phyloP scores from a whole-genome alignment of 2,888 invertebrate genomes.

The Eupeodes latifasciatus region DNA sequence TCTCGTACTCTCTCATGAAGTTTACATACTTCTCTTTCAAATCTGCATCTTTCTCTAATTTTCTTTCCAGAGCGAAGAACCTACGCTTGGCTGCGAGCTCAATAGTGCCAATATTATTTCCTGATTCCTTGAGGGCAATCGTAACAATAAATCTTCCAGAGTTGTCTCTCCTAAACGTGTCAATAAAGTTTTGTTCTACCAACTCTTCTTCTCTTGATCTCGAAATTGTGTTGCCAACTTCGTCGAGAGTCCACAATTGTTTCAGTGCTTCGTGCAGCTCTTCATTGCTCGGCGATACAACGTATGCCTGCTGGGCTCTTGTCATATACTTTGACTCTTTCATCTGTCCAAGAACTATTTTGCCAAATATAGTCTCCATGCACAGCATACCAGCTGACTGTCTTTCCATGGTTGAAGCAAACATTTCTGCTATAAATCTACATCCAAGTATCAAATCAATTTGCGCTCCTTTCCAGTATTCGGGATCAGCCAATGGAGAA shows the following conservation, averaged over 20 bases:
- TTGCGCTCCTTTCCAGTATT: neutral
- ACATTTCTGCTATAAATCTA: neutral
- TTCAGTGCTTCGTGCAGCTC: too few relatives aligned
- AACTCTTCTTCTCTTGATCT: too few relatives aligned
- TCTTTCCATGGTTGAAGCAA: neutral
- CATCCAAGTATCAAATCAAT: neutral
- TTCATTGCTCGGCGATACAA: too few relatives aligned
- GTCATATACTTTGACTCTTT: neutral
- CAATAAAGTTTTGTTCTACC: neutral
- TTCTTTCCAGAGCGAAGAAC: constrained; percentile 20
- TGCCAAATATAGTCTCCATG: neutral
- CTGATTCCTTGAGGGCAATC: neutral
- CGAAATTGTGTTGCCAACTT: too few relatives aligned
- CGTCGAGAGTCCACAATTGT: too few relatives aligned
- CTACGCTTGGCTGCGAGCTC: neutral
- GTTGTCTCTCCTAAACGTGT: neutral
- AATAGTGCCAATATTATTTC: neutral
- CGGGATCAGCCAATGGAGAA: neutral
- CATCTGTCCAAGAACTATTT: neutral
- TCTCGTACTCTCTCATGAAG: constrained; percentile 25
- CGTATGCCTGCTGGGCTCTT: too few relatives aligned
- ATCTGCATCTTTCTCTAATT: neutral
- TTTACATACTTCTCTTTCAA: constrained; percentile 24
- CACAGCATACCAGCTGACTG: neutral
- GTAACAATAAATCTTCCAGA: neutral